A percentile compares a stretch with the other conserved stretches of the same genome.
These are phyloP conservation scores for Mythimna albipuncta DNA, from an alignment of 2,888 invertebrate genomes.

Conservation along the genomic window DNA sequence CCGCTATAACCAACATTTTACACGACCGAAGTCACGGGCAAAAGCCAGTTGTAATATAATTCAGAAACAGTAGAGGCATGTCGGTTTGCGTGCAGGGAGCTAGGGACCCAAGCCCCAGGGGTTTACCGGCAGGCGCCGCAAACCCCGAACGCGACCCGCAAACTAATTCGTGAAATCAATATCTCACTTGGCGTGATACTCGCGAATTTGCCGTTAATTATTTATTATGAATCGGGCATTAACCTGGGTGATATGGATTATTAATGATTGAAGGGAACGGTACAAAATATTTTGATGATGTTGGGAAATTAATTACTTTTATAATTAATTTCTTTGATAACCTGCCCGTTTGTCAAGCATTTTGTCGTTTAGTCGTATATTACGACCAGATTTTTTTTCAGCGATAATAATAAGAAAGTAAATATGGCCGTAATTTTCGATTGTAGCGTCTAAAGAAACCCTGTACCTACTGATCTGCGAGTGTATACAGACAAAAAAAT, in stretches of 20 bases:
- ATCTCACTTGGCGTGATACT: constrained; percentile 53
- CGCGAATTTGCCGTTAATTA: constrained; percentile 40
- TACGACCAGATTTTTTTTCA: neutral
- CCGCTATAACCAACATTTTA: too few species aligned
- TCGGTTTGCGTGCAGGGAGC: constrained; percentile 39
- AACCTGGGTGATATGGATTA: neutral
- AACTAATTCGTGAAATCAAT: constrained; percentile 73
- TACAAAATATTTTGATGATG: constrained; percentile 1
- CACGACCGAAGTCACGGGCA: too few species aligned
- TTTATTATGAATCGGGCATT: constrained; percentile 33
- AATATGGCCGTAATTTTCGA: neutral
- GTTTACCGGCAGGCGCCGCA: constrained; percentile 55
- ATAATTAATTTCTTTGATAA: too few species aligned
- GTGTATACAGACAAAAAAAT: constrained; percentile 2
- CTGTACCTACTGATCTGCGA: too few species aligned
- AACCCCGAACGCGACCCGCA: constrained; percentile 71
- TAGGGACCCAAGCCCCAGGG: constrained; percentile 21
- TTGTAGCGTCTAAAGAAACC: neutral
- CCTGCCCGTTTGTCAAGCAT: too few species aligned
- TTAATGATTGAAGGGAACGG: neutral
- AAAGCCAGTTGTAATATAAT: constrained; percentile 21
- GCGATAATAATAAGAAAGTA: neutral
- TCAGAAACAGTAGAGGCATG: constrained; percentile 26
- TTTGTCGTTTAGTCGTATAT: too few species aligned
- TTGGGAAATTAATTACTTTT: neutral